Evolutionary conservation across 2,113 vertebrate genomes (phyloP), one percentile per base, ranked within the genome.

Genomic region (Formicarius rufipectus): DNA sequence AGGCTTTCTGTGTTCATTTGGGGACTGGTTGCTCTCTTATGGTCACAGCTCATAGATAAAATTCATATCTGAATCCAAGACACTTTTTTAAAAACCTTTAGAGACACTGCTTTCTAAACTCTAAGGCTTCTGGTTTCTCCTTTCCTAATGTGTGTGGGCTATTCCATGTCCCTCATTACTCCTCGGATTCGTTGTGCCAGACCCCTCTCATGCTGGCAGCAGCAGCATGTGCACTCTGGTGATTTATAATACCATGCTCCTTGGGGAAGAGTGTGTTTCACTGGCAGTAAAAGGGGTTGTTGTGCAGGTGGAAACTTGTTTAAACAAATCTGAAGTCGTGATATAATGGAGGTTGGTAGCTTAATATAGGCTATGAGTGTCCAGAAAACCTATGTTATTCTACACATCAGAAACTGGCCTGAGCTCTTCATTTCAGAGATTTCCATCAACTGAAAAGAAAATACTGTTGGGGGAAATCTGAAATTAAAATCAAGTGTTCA

Each of bases 221-320:
- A 94, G 77, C 85, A 91, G 64, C 72, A 52, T 92, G 69, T 72
- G 56, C 75, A 84, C 67, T 95, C 84, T 2, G 33, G 73, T 95
- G 95, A 95, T 90, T 96, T 97, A 93, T 89, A 96, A 84, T 49
- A 45, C 42, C 4, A 15, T 39, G 31, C 64, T 96, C 91, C 94
- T 90, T 85, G 69, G 94, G 93, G 92, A 96, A 95, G 67, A 81
- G 72, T 66, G 37, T 62, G 82, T 95, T 96, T 93, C 81, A 88
- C 42, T 37, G 93, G 79, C 40, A 95, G 84, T 95, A 92, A 91
- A 94, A 93, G 77, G 63, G 42, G 87, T 84, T 77, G 93, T 91
- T 90, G 84, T 92, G 95, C 96, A 98, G 96, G 97, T 97, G 92
- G 95, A 97, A 89, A 86, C 89, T 90, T 96, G 84, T 95, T 97